phyloP scores from a whole-genome alignment of 2,797 vertebrate genomes.

The Alca torda region DNA sequence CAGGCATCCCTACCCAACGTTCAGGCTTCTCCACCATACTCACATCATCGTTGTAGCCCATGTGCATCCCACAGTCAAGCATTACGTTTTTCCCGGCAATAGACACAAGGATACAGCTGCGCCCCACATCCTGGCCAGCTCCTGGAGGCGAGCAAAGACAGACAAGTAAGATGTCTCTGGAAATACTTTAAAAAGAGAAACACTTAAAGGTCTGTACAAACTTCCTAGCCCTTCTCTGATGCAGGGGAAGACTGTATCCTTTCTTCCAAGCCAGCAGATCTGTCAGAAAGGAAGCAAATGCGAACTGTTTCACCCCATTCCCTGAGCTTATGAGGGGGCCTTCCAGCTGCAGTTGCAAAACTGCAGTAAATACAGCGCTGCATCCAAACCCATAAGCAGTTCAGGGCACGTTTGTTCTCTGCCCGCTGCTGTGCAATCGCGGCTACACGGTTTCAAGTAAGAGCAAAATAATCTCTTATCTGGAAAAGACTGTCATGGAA shows the following conservation, averaged over 20 bases:
- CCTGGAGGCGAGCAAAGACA: slow-evolving; percentile 70
- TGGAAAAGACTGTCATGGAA: neutral
- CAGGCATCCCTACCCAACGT: accelerated
- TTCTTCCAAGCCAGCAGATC: neutral
- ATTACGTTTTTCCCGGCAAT: slow-evolving; percentile 97
- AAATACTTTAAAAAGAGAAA: neutral
- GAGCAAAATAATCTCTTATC: neutral
- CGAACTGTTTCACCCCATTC: neutral
- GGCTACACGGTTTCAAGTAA: no score
- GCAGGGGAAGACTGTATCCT: neutral
- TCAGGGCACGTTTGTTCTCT: neutral
- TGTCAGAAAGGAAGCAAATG: neutral
- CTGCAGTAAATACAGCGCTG: neutral
- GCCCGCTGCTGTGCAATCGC: neutral
- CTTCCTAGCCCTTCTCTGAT: neutral
- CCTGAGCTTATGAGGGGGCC: neutral
- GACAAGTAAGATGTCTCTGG: neutral
- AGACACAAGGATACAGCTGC: slow-evolving; percentile 97
- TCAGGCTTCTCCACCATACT: slow-evolving; percentile 27
- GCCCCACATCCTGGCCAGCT: slow-evolving; percentile 96
- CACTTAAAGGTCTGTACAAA: neutral
- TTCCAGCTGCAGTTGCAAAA: neutral
- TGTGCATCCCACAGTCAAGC: slow-evolving; percentile 99
- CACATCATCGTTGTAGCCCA: slow-evolving; percentile 97
- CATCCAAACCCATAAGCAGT: accelerated